Percentiles rank a stretch among this genome's conserved stretches.
Conservation (phyloP, 2,797 vertebrate species). For the Spizella passerina region DNA sequence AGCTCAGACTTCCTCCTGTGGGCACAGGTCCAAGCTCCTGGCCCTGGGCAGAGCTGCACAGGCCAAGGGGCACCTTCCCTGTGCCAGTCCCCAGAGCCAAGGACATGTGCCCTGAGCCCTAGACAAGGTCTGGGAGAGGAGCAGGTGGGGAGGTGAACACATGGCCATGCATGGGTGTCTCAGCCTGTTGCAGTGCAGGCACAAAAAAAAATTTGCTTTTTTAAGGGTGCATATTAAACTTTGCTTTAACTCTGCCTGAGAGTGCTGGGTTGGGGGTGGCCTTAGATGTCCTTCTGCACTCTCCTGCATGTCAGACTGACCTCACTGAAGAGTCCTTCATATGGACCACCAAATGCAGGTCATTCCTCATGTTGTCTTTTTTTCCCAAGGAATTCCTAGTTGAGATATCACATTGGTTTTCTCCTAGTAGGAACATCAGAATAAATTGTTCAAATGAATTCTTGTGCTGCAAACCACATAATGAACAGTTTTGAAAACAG, state of each 20-base stretch:
- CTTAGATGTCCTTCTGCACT: background rate
- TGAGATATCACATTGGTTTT: background rate
- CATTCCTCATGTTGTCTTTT: background rate
- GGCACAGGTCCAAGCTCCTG: background rate
- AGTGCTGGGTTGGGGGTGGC: rapidly evolving
- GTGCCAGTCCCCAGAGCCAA: background rate
- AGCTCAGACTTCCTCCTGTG: background rate
- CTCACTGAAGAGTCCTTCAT: background rate
- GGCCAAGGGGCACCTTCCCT: background rate
- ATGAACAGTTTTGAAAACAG: background rate
- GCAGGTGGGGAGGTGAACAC: background rate
- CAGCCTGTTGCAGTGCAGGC: background rate
- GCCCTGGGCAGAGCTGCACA: background rate
- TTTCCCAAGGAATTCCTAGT: background rate
- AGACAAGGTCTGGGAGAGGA: background rate
- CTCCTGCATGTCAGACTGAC: background rate
- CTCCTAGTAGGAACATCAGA: background rate
- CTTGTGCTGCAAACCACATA: background rate
- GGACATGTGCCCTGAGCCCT: rapidly evolving
- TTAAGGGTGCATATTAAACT: background rate
- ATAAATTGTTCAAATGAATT: background rate
- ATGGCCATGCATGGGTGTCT: background rate
- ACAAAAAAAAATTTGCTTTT: background rate
- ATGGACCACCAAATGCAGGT: background rate
- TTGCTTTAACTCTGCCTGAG: background rate